Evolutionary conservation across 2,888 invertebrate species (phyloP).

Genomic region (Dynastes maya): DNA sequence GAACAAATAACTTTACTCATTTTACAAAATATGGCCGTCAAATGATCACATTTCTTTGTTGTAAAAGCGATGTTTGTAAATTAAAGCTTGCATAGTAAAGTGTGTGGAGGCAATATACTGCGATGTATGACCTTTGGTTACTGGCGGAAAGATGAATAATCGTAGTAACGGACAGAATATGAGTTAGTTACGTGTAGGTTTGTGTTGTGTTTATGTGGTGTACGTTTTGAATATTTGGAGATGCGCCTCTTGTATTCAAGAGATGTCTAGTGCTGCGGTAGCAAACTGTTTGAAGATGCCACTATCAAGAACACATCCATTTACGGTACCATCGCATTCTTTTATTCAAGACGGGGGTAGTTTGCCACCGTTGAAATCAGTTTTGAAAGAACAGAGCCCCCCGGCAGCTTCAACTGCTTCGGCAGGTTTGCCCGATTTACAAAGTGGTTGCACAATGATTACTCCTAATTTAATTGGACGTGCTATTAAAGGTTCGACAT

Average conservation of each 20-base stretch:
- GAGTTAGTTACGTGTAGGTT: constrained; percentile 46
- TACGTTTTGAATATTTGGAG: constrained; percentile 53
- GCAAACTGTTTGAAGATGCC: constrained; percentile 70
- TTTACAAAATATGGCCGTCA: constrained; percentile 68
- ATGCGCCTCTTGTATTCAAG: constrained; percentile 60
- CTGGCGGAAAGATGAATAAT: constrained; percentile 49
- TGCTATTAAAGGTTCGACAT: constrained; percentile 69
- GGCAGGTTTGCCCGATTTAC: constrained; percentile 61
- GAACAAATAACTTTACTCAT: constrained; percentile 22
- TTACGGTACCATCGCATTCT: constrained; percentile 68
- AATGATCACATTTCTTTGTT: constrained; percentile 71
- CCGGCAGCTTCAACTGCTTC: constrained; percentile 67
- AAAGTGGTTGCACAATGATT: constrained; percentile 59
- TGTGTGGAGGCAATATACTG: constrained; percentile 52
- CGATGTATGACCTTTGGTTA: constrained; percentile 48
- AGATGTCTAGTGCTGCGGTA: constrained; percentile 70
- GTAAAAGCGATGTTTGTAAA: constrained; percentile 65
- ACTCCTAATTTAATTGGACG: constrained; percentile 66
- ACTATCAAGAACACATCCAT: constrained; percentile 71
- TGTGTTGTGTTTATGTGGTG: constrained; percentile 45
- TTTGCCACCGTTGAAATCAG: constrained; percentile 70
- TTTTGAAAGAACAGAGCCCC: constrained; percentile 71
- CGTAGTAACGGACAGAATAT: constrained; percentile 35
- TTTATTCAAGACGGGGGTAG: constrained; percentile 70
- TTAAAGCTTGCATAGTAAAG: constrained; percentile 54